Evolutionary conservation across 1,140 invertebrate species (phyloP).

Genomic region (Proctacanthus coquilletti): DNA sequence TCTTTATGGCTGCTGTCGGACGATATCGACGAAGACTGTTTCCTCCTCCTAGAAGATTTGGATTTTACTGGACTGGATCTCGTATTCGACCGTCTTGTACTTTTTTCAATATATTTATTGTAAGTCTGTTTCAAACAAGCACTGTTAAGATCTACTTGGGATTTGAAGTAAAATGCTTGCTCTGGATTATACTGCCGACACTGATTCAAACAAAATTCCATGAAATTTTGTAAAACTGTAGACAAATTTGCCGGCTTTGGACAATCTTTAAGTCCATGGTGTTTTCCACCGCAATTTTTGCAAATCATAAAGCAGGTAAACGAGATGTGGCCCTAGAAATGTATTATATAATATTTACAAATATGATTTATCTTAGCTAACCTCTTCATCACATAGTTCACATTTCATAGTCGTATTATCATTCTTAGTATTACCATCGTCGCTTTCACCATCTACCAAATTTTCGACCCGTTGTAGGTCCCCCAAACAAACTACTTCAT

Average conservation of each 20-base stretch:
- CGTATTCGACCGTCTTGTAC: too few species aligned
- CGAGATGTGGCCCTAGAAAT: not conserved
- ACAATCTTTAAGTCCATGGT: not conserved
- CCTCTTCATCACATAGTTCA: not conserved
- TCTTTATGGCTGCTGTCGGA: too few species aligned
- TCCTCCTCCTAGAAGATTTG: too few species aligned
- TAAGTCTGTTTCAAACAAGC: too few species aligned
- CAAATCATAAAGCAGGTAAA: not conserved
- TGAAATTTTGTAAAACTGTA: not conserved
- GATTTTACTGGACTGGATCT: too few species aligned
- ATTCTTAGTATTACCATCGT: not conserved
- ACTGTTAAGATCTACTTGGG: too few species aligned
- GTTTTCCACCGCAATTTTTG: not conserved
- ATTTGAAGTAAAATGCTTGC: not conserved
- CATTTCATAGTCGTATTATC: not conserved
- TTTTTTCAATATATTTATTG: too few species aligned
- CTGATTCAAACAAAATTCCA: conserved; percentile 1
- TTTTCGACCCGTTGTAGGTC: not conserved
- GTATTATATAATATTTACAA: not conserved
- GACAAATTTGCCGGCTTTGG: not conserved
- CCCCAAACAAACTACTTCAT: not conserved
- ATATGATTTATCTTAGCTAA: not conserved
- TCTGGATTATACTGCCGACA: not conserved
- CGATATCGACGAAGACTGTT: too few species aligned
- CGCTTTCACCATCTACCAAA: not conserved